These are phyloP conservation scores for Conistra vaccinii DNA, from an alignment of 2,888 invertebrate species.

Conservation along the genomic window DNA sequence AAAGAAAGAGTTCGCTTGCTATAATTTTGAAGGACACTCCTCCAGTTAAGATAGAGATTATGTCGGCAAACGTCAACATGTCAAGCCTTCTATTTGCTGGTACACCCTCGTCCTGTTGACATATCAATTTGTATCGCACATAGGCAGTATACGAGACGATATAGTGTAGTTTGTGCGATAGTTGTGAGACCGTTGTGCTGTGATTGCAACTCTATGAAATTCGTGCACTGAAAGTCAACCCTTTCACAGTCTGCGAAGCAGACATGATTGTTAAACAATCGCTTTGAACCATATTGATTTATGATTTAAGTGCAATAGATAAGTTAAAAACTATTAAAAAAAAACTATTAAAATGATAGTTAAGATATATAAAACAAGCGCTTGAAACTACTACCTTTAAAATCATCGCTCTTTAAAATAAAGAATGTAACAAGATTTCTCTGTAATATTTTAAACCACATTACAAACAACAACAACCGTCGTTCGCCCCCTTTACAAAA, in stretches of 20 bases:
- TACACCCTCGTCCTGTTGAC: constrained; percentile 65
- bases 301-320: background rate
- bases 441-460: constrained; percentile 15
- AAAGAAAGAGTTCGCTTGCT: background rate
- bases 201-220: background rate
- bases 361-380: too few relatives aligned
- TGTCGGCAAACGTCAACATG: constrained; percentile 54
- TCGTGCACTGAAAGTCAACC: background rate
- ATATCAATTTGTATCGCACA: constrained; percentile 65
- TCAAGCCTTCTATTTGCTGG: constrained; percentile 40
- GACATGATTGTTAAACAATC: background rate
- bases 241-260: too few relatives aligned
- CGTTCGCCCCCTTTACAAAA: constrained; percentile 13
- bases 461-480: constrained; percentile 17
- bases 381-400: background rate
- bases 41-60: constrained; percentile 37
- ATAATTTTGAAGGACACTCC: background rate
- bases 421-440: background rate
- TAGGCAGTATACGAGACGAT: constrained; percentile 8
- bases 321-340: too few relatives aligned
- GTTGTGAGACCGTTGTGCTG: background rate
- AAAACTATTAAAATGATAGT: background rate
- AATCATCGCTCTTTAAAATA: background rate
- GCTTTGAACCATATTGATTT: background rate
- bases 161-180: background rate